A percentile compares a stretch with the other conserved stretches of the same genome.
These are phyloP conservation scores for Scomber scombrus DNA, from an alignment of 2,113 vertebrate species.

Conservation along the genomic window DNA sequence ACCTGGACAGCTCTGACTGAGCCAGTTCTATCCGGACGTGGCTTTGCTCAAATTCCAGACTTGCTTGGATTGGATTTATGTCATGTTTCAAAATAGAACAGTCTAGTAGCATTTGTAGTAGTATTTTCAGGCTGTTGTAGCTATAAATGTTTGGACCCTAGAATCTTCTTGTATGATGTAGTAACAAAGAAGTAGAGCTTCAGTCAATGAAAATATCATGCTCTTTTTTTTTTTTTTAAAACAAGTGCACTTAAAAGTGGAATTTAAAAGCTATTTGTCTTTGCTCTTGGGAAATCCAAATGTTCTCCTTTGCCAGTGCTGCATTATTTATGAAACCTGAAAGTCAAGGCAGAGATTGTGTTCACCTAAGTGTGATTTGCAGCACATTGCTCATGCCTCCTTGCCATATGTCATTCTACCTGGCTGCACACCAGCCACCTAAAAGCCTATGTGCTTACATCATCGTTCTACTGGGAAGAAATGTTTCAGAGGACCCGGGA, in stretches of 20 bases:
- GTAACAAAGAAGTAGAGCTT: not conserved
- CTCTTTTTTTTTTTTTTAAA: constrained; percentile 8
- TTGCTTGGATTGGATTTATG: constrained; percentile 33
- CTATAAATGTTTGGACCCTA: constrained; percentile 29
- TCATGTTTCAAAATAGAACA: constrained; percentile 49
- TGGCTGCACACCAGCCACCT: constrained; percentile 74
- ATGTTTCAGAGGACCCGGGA: constrained; percentile 46
- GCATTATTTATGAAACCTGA: constrained; percentile 81
- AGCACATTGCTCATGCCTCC: constrained; percentile 61
- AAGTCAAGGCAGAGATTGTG: constrained; percentile 79
- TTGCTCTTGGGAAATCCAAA: constrained; percentile 77
- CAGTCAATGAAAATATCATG: constrained; percentile 14
- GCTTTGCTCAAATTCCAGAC: constrained; percentile 24
- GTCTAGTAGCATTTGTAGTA: constrained; percentile 8
- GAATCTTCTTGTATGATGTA: constrained; percentile 6
- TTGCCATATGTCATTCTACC: constrained; percentile 74
- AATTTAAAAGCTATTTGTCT: constrained; percentile 82
- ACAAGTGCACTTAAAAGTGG: constrained; percentile 72
- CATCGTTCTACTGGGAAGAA: constrained; percentile 50
- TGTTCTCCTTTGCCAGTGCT: constrained; percentile 72
- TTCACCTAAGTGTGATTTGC: constrained; percentile 74
- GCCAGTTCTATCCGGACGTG: not conserved
- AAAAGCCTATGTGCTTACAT: constrained; percentile 72
- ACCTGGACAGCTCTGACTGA: too few species aligned
- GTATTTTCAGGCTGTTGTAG: constrained; percentile 24